Evolutionary conservation across 1,140 invertebrate genomes (phyloP).

Genomic region (Antheraea pernyi): DNA sequence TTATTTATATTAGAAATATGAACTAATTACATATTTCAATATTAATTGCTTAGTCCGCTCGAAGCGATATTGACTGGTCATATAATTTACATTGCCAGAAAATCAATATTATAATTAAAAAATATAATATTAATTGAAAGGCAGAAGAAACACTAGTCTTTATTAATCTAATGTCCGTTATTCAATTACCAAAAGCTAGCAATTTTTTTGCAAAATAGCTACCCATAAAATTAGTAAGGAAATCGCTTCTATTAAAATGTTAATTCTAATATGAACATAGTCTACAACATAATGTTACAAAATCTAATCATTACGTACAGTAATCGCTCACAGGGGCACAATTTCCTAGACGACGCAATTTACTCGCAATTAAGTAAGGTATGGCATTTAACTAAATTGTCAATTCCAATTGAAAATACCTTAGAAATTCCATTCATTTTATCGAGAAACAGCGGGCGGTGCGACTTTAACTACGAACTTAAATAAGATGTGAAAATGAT

Average conservation of each 20-base stretch:
- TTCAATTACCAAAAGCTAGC: not conserved
- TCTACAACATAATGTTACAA: not conserved
- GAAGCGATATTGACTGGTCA: no score
- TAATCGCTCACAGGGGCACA: slow-evolving; percentile 11
- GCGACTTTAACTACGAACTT: not conserved
- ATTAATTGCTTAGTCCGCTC: no score
- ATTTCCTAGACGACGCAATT: slow-evolving; percentile 19
- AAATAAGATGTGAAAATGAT: no score
- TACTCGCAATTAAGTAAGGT: slow-evolving; percentile 26
- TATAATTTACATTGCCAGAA: no score
- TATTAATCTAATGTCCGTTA: not conserved
- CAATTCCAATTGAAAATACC: slow-evolving; percentile 32
- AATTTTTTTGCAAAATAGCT: not conserved
- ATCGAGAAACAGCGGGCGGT: slow-evolving; percentile 21
- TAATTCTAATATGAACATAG: not conserved
- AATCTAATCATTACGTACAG: slow-evolving; percentile 3
- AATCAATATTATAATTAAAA: no score
- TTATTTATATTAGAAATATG: no score
- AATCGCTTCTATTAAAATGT: not conserved
- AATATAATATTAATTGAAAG: no score
- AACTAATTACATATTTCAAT: no score
- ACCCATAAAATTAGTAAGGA: not conserved
- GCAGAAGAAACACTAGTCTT: not conserved
- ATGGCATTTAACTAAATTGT: slow-evolving; percentile 26
- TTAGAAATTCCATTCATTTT: slow-evolving; percentile 27